phyloP scores from a whole-genome alignment of 1,140 invertebrate species.

The Drosophila paulistorum region DNA sequence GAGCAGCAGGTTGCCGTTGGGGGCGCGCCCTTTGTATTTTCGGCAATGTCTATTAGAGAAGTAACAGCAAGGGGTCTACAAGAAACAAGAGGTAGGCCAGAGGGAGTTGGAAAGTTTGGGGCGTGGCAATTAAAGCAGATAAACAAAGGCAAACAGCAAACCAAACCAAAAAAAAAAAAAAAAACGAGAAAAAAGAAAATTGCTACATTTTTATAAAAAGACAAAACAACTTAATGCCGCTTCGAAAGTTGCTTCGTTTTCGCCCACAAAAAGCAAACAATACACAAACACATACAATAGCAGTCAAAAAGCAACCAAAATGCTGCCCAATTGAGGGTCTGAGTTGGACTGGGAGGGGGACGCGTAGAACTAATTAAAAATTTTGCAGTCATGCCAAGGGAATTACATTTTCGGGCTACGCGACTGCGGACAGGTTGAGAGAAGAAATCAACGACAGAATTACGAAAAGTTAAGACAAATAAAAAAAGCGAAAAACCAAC shows the following conservation, averaged over 20 bases:
- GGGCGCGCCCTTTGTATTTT: constrained; percentile 39
- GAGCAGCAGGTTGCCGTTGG: constrained; percentile 43
- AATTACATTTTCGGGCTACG: constrained; percentile 66
- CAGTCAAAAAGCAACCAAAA: constrained; percentile 29
- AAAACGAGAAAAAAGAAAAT: constrained; percentile 57
- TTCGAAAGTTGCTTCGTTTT: constrained; percentile 44
- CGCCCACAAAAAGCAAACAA: constrained; percentile 27
- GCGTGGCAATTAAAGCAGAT: constrained; percentile 73
- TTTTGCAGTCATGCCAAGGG: constrained; percentile 74
- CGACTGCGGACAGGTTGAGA: constrained; percentile 57
- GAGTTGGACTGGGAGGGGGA: constrained; percentile 1
- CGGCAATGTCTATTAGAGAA: constrained; percentile 9
- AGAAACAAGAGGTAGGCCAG: not conserved
- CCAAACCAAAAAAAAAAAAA: constrained; percentile 67
- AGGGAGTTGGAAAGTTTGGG: not conserved
- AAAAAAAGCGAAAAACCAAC: constrained; percentile 34
- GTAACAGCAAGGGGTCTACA: not conserved
- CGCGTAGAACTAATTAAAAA: constrained; percentile 73
- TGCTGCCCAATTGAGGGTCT: constrained; percentile 2
- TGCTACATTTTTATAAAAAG: constrained; percentile 59
- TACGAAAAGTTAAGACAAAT: constrained; percentile 33
- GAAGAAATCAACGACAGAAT: constrained; percentile 55
- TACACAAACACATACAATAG: not conserved
- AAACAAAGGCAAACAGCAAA: constrained; percentile 68
- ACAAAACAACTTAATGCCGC: constrained; percentile 68